phyloP scores from a whole-genome alignment of 2,797 vertebrate genomes.

The Anabas testudineus region DNA sequence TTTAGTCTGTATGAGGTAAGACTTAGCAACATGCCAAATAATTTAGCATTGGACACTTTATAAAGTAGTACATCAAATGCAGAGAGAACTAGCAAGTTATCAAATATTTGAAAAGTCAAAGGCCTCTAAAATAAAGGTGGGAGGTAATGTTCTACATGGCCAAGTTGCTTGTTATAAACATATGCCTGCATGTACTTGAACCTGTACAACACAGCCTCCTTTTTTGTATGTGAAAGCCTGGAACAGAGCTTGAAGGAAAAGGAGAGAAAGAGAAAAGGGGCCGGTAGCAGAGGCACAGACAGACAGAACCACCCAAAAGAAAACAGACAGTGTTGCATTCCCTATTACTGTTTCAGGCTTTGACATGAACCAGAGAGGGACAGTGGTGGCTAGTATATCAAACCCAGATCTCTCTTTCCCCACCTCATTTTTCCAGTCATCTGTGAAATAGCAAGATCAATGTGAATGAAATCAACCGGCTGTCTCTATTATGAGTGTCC shows the following conservation, averaged over 20 bases:
- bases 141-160: conserved; percentile 20
- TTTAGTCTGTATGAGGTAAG: conserved; percentile 59
- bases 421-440: conserved; percentile 63
- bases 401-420: conserved; percentile 60
- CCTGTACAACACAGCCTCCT: not conserved
- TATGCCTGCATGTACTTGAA: conserved; percentile 3
- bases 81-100: conserved; percentile 44
- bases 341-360: conserved; percentile 63
- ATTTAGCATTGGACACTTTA: conserved; percentile 47
- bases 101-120: conserved; percentile 18
- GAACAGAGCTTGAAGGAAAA: conserved; percentile 24
- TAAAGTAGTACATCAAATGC: conserved; percentile 48
- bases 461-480: conserved; percentile 70
- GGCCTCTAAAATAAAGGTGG: conserved; percentile 16
- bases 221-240: conserved; percentile 17
- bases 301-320: conserved; percentile 77
- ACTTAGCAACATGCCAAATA: conserved; percentile 48
- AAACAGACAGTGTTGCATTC: conserved; percentile 72
- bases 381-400: conserved; percentile 58
- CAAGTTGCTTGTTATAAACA: conserved; percentile 36
- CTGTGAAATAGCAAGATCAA: conserved; percentile 72
- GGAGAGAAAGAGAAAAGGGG: not conserved
- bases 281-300: conserved; percentile 58
- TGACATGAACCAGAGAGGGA: conserved; percentile 72
- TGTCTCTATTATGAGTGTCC: conserved; percentile 63